phyloP scores from a whole-genome alignment of 2,113 vertebrate genomes.

The Sciurus niger region DNA sequence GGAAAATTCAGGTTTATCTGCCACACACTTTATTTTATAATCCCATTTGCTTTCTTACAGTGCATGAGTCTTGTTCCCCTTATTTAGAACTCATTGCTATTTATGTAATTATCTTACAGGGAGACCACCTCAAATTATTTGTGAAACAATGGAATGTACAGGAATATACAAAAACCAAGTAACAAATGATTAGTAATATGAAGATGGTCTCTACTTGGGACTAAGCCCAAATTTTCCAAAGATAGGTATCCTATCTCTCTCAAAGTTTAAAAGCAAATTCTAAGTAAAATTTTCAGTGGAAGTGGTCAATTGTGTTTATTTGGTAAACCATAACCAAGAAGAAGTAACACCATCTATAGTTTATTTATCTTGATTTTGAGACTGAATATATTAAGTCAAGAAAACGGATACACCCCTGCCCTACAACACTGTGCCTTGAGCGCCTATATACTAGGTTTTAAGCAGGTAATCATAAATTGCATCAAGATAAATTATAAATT shows the following conservation, averaged over 20 bases:
- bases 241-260: not conserved
- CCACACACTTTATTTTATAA: not conserved
- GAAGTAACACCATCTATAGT: not conserved
- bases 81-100: not conserved
- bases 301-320: not conserved
- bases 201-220: not conserved
- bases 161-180: not conserved
- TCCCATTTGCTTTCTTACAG: not conserved
- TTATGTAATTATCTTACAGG: not conserved
- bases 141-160: not conserved
- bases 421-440: not conserved
- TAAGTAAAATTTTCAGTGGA: not conserved
- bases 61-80: not conserved
- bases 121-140: not conserved
- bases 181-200: not conserved
- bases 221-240: not conserved
- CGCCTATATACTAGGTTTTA: not conserved
- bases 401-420: not conserved
- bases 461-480: not conserved
- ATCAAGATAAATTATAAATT: not conserved
- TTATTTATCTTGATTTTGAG: not conserved
- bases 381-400: not conserved
- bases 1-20: not conserved
- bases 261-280: constrained; percentile 33
- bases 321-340: not conserved